These are phyloP conservation scores for Ceraclea dissimilis DNA, from an alignment of 2,888 invertebrate species.

Conservation along the genomic window DNA sequence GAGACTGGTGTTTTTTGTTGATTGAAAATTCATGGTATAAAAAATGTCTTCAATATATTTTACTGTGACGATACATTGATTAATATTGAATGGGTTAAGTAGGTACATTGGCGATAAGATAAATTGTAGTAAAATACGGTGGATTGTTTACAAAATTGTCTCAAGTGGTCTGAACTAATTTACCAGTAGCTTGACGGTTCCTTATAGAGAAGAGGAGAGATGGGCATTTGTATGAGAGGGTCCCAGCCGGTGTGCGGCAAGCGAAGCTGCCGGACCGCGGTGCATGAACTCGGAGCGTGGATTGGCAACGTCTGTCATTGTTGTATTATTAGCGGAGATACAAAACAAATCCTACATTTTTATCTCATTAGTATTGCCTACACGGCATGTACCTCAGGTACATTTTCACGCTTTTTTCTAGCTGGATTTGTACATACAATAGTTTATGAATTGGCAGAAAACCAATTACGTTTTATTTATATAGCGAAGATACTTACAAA, in stretches of 20 bases:
- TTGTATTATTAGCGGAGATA: neutral
- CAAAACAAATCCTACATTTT: neutral
- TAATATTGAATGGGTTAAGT: neutral
- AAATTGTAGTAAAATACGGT: slow-evolving; percentile 1
- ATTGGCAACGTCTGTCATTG: slow-evolving; percentile 4
- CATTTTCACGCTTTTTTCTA: neutral
- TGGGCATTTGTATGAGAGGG: slow-evolving; percentile 46
- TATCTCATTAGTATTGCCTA: neutral
- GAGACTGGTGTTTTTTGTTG: too few relatives aligned
- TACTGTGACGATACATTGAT: too few relatives aligned
- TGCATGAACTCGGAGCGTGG: neutral
- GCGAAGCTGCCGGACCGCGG: neutral
- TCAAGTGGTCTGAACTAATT: slow-evolving; percentile 35
- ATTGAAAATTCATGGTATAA: too few relatives aligned
- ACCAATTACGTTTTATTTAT: too few relatives aligned
- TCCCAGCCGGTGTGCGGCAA: neutral
- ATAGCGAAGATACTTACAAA: too few relatives aligned
- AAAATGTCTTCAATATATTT: too few relatives aligned
- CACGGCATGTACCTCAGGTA: neutral
- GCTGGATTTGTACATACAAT: too few relatives aligned
- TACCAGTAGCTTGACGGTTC: slow-evolving; percentile 37
- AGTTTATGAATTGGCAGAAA: too few relatives aligned
- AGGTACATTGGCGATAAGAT: neutral
- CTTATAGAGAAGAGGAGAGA: slow-evolving; percentile 44
- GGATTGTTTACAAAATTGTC: slow-evolving; percentile 1